These are phyloP conservation scores for Hirtodrosophila cameraria DNA, from an alignment of 2,888 invertebrate genomes.

Conservation along the genomic window DNA sequence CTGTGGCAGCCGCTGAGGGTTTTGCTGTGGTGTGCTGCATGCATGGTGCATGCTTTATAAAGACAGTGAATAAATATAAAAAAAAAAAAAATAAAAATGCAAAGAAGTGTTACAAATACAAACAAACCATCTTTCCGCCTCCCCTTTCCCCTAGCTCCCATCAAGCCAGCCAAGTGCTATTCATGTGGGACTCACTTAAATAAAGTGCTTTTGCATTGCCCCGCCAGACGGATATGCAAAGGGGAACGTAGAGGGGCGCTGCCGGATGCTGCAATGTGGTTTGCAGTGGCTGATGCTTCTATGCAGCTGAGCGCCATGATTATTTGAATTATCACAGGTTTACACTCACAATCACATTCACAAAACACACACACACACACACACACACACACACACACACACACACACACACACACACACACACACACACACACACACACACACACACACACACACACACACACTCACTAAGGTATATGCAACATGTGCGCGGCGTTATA, in stretches of 20 bases:
- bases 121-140: slow-evolving; percentile 35
- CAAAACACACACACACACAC: no score
- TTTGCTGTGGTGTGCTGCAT: no score
- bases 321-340: slow-evolving; percentile 74
- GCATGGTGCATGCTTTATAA: slow-evolving; percentile 47
- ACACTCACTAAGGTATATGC: slow-evolving; percentile 10
- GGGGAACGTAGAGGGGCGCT: slow-evolving; percentile 21
- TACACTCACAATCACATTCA: no score
- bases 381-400: no score
- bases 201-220: slow-evolving; percentile 79
- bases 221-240: slow-evolving; percentile 55
- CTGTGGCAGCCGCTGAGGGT: slow-evolving; percentile 22
- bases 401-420: no score
- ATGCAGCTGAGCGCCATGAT: slow-evolving; percentile 47
- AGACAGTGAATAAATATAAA: slow-evolving; percentile 58
- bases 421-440: no score
- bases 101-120: slow-evolving; percentile 78
- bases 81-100: slow-evolving; percentile 43
- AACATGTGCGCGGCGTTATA: slow-evolving; percentile 50
- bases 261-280: slow-evolving; percentile 63
- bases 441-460: no score
- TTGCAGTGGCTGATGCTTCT: slow-evolving; percentile 39
- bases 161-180: slow-evolving; percentile 66
- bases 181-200: slow-evolving; percentile 79
- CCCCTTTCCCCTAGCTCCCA: background rate